phyloP scores from a whole-genome alignment of 2,113 vertebrate species.

The Anhinga rufa region DNA sequence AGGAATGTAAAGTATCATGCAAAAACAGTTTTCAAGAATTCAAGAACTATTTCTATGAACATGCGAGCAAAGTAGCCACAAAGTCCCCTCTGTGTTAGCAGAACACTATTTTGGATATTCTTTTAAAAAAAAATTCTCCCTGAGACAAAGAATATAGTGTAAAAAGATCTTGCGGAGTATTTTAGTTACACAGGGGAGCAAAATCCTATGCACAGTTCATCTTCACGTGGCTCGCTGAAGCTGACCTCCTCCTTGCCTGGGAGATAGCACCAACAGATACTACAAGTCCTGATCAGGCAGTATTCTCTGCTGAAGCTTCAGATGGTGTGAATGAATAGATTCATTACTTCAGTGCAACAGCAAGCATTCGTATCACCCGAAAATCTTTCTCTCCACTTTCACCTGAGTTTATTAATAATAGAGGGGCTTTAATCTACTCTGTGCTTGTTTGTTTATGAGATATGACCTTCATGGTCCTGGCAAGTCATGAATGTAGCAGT shows the following conservation, averaged over 20 bases:
- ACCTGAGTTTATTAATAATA: neutral
- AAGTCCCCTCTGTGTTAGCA: neutral
- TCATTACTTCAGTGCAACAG: neutral
- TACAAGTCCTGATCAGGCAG: neutral
- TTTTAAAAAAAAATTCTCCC: neutral
- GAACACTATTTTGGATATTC: neutral
- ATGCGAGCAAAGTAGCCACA: neutral
- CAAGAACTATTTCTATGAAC: neutral
- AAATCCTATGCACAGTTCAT: neutral
- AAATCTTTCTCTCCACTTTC: neutral
- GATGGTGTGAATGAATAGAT: neutral
- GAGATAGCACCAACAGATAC: neutral
- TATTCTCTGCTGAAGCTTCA: neutral
- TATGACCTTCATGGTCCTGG: neutral
- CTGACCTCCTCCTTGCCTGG: neutral
- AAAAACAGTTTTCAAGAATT: slow-evolving; percentile 3
- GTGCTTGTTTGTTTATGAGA: neutral
- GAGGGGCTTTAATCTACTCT: neutral
- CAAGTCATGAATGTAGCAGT: neutral
- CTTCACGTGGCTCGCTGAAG: neutral
- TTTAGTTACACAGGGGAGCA: neutral
- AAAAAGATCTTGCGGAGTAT: neutral
- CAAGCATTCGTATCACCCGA: neutral
- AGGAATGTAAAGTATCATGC: neutral
- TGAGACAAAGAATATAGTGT: neutral